Evolutionary conservation across 2,113 vertebrate species (phyloP), one percentile per base, ranked within the genome.

Genomic region (Nansenia antarctica): DNA sequence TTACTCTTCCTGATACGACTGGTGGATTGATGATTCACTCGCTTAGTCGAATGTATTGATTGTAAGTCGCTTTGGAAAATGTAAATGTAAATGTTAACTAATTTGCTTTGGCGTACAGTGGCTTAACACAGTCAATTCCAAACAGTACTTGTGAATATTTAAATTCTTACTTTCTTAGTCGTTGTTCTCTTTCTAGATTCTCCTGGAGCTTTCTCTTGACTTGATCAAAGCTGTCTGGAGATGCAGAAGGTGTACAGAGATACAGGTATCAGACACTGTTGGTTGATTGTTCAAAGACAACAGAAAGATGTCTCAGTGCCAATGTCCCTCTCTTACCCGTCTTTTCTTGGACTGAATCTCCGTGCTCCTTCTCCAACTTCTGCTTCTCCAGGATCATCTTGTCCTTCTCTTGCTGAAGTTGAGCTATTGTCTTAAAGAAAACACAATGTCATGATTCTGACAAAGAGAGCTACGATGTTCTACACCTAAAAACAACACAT

Each of bases 121-220:
- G n/a, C n/a, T n/a, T n/a, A n/a, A n/a, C n/a, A n/a, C n/a, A n/a
- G n/a, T n/a, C n/a, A n/a, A n/a, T n/a, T n/a, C n/a, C n/a, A n/a
- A n/a, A n/a, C n/a, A n/a, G n/a, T n/a, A n/a, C n/a, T n/a, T n/a
- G n/a, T n/a, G n/a, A n/a, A n/a, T n/a, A n/a, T n/a, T n/a, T n/a
- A n/a, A 69, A n/a, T 27, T 20, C 94, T 58, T 94, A 99, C 98
- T 92, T 91, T 81, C 94, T 91, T 14, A 95, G 94, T 5, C 81
- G 92, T 76, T 92, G 90, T 85, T 98, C 94, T 62, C 89, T 94
- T 61, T 93, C 93, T 3, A 96, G 89, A n/a, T 98, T 94, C 1
- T 87, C 84, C 42, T 93, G 90, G 57, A 98, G 91, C 18, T 86
- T 93, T 63, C 87, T 91, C 29, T 94, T 96, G 54, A 96, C 82